Percentiles rank a stretch among this genome's conserved stretches.
phyloP scores from a whole-genome alignment of 2,888 invertebrate species.

The Drymonia ruficornis region DNA sequence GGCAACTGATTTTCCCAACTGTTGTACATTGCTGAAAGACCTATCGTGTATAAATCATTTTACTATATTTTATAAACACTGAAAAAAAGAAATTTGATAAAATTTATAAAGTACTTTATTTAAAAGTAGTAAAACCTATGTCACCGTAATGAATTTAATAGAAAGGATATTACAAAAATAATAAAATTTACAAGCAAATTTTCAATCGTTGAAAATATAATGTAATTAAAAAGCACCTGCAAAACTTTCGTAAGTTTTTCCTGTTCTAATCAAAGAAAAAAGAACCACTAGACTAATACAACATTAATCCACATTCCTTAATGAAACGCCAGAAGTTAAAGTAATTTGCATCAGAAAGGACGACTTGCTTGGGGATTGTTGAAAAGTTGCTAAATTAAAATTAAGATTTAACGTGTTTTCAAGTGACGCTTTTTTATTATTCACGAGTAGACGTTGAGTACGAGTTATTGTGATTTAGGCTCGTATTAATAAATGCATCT shows the following conservation, averaged over 20 bases:
- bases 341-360: slow-evolving; percentile 69
- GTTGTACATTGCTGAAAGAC: too few relatives aligned
- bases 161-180: too few relatives aligned
- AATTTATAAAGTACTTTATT: too few relatives aligned
- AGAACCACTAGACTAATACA: slow-evolving; percentile 40
- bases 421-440: slow-evolving; percentile 47
- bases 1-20: too few relatives aligned
- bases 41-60: too few relatives aligned
- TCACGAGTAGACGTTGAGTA: slow-evolving; percentile 25
- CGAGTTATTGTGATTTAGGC: slow-evolving; percentile 19
- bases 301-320: slow-evolving; percentile 61
- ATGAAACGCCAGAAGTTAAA: slow-evolving; percentile 65
- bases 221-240: slow-evolving; percentile 17
- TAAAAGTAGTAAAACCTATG: too few relatives aligned
- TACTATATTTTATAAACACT: too few relatives aligned
- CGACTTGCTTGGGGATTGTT: slow-evolving; percentile 45
- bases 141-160: too few relatives aligned
- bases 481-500: too few relatives aligned
- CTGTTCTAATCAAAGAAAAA: slow-evolving; percentile 47
- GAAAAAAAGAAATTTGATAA: too few relatives aligned
- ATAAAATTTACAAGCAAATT: too few relatives aligned
- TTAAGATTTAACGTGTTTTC: slow-evolving; percentile 67
- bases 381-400: slow-evolving; percentile 67
- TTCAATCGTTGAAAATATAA: not conserved
- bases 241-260: slow-evolving; percentile 25